Evolutionary conservation across 2,888 invertebrate genomes (phyloP).

Genomic region (Autographa gamma): DNA sequence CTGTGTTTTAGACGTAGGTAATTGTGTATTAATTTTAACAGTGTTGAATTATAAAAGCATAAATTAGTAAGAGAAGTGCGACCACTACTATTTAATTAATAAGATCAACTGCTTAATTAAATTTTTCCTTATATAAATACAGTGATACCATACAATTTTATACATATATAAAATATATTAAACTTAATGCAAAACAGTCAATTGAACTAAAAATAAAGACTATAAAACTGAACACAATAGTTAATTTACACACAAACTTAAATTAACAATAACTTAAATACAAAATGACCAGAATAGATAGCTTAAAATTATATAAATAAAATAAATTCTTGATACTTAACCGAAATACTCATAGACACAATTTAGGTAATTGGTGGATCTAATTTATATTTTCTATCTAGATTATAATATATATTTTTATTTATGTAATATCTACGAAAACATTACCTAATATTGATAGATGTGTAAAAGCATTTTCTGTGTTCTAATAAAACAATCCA

Average conservation of each 20-base stretch:
- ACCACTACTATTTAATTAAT: not conserved
- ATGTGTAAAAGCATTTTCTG: not conserved
- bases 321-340: not conserved
- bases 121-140: not conserved
- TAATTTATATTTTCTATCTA: not conserved
- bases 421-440: too few relatives aligned
- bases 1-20: not conserved
- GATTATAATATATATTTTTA: not conserved
- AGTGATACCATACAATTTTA: not conserved
- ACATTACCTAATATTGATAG: too few relatives aligned
- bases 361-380: not conserved
- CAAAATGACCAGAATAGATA: conserved; percentile 61
- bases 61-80: not conserved
- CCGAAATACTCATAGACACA: not conserved
- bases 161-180: not conserved
- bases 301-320: conserved; percentile 28
- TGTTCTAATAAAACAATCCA: not conserved
- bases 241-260: conserved; percentile 10
- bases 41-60: not conserved
- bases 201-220: conserved; percentile 18
- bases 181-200: not conserved
- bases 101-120: too few relatives aligned
- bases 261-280: conserved; percentile 22
- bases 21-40: too few relatives aligned
- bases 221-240: conserved; percentile 25